phyloP scores from a whole-genome alignment of 2,797 vertebrate species.

The Galago senegalensis region DNA sequence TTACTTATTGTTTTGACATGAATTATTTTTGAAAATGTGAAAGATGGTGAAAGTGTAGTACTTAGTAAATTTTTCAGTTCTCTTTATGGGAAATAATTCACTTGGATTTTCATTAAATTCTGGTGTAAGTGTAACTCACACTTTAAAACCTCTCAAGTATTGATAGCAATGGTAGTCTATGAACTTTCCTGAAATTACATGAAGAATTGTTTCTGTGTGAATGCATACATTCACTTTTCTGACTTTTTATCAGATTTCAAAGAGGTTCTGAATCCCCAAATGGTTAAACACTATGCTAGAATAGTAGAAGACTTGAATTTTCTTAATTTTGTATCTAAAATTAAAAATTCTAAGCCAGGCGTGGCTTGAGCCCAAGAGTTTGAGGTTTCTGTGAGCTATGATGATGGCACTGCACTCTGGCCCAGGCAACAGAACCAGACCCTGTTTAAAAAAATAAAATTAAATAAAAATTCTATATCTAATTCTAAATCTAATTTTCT shows the following conservation, averaged over 20 bases:
- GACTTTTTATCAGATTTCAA: background rate
- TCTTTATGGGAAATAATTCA: slow-evolving; percentile 52
- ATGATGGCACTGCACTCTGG: background rate
- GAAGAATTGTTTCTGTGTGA: slow-evolving; percentile 22
- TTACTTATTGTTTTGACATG: slow-evolving; percentile 46
- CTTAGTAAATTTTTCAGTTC: slow-evolving; percentile 18
- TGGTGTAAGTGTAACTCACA: slow-evolving; percentile 5
- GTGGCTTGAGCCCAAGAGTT: background rate
- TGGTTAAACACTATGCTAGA: background rate
- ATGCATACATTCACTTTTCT: slow-evolving; percentile 14
- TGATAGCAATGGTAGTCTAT: background rate
- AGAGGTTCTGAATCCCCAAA: background rate
- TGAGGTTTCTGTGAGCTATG: background rate
- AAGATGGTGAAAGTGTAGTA: background rate
- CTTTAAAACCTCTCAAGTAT: background rate
- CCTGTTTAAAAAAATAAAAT: background rate
- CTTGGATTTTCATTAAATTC: slow-evolving; percentile 35
- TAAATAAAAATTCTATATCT: slow-evolving; percentile 21
- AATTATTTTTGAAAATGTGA: slow-evolving; percentile 66
- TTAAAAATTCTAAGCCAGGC: background rate
- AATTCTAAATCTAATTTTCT: slow-evolving; percentile 53
- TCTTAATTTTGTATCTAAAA: slow-evolving; percentile 61
- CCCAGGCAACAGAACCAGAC: background rate
- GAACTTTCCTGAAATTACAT: slow-evolving; percentile 42
- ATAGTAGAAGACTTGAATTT: slow-evolving; percentile 54